phyloP scores from a whole-genome alignment of 2,888 invertebrate genomes.

The Stegophylla sp. region DNA sequence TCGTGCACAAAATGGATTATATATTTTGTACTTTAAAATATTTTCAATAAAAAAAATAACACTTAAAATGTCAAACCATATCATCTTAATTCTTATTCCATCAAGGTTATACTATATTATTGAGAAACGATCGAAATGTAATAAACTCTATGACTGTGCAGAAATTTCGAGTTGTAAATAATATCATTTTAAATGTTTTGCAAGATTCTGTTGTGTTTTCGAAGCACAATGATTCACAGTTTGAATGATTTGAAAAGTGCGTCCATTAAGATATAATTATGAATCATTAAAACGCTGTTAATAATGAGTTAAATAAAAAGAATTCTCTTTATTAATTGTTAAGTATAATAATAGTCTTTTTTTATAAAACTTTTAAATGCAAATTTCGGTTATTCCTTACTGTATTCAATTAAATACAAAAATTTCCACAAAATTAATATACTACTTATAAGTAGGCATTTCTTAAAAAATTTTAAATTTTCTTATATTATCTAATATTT shows the following conservation, averaged over 20 bases:
- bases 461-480: too few relatives aligned
- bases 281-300: slow-evolving; percentile 16
- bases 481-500: too few relatives aligned
- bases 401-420: too few relatives aligned
- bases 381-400: too few relatives aligned
- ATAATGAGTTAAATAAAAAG: neutral
- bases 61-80: too few relatives aligned
- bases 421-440: too few relatives aligned
- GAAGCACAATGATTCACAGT: slow-evolving; percentile 21
- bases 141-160: slow-evolving; percentile 3
- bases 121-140: neutral
- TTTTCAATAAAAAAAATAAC: neutral
- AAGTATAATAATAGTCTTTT: too few relatives aligned
- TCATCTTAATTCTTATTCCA: neutral
- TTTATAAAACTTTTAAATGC: too few relatives aligned
- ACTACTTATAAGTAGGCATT: too few relatives aligned
- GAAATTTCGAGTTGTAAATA: neutral
- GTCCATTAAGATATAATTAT: slow-evolving; percentile 12
- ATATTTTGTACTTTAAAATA: too few relatives aligned
- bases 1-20: too few relatives aligned
- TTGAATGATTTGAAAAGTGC: neutral
- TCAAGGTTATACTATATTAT: neutral
- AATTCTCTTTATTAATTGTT: neutral
- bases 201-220: slow-evolving; percentile 7
- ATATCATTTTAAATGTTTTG: neutral